Evolutionary conservation across 2,797 vertebrate genomes (phyloP).

Genomic region (Sebastes nivosus): DNA sequence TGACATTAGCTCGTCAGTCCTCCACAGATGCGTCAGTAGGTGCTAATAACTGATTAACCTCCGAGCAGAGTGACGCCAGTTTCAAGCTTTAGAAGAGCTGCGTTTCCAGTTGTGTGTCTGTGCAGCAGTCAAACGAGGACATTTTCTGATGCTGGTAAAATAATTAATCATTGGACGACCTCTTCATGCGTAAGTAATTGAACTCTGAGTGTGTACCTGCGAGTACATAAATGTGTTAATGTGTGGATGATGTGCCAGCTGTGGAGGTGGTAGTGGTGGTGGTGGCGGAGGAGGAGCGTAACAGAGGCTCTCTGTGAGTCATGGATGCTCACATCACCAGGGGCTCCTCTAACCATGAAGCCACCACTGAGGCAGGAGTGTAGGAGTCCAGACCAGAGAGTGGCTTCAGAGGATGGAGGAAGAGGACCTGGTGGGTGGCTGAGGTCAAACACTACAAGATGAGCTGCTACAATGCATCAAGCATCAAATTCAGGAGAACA

Average conservation of each 20-base stretch:
- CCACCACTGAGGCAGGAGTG: slow-evolving; percentile 45
- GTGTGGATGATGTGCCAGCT: slow-evolving; percentile 6
- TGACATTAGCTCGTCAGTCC: neutral
- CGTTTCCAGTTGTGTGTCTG: slow-evolving; percentile 6
- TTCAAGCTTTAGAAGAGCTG: slow-evolving; percentile 15
- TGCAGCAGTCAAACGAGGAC: neutral
- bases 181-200: slow-evolving; percentile 15
- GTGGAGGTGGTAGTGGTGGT: slow-evolving; percentile 53
- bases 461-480: neutral
- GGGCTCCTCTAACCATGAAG: slow-evolving; percentile 44
- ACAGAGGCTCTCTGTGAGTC: slow-evolving; percentile 59
- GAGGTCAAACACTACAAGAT: slow-evolving; percentile 5
- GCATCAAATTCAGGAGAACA: neutral
- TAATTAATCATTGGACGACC: slow-evolving; percentile 26
- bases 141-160: neutral
- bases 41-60: neutral
- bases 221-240: neutral
- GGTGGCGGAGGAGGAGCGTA: slow-evolving; percentile 28
- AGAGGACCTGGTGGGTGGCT: slow-evolving; percentile 31
- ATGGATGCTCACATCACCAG: slow-evolving; percentile 48
- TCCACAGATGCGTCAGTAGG: neutral
- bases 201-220: neutral
- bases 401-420: slow-evolving; percentile 40
- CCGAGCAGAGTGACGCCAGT: neutral
- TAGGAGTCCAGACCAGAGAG: slow-evolving; percentile 57